These are phyloP conservation scores for Lasioglossum calceatum DNA, from an alignment of 2,888 invertebrate species.

Conservation along the genomic window DNA sequence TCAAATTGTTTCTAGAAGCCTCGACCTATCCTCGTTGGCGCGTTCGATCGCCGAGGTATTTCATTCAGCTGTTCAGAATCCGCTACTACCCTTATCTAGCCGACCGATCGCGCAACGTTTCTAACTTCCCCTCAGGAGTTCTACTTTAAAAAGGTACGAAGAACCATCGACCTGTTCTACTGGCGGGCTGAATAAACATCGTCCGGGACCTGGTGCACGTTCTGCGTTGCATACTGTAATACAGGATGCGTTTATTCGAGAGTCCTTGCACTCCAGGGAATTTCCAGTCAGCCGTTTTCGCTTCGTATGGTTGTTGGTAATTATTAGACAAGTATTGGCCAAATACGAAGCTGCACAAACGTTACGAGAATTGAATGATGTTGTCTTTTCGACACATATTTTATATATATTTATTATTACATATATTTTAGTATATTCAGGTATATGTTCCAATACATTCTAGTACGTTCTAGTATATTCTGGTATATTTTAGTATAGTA, in stretches of 20 bases:
- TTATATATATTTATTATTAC: no score
- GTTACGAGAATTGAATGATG: no score
- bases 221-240: background rate
- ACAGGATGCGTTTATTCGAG: background rate
- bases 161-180: background rate
- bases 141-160: background rate
- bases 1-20: background rate
- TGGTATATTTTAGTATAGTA: no score
- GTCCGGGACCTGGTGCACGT: background rate
- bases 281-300: background rate
- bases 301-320: background rate
- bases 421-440: no score
- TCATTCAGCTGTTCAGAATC: background rate
- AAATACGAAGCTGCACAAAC: no score
- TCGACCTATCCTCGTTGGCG: background rate
- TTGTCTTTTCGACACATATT: no score
- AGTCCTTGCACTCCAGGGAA: background rate
- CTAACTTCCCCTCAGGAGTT: background rate
- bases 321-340: background rate
- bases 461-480: no score
- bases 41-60: background rate
- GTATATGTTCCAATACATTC: no score
- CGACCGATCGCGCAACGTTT: background rate
- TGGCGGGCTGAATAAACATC: background rate
- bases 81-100: background rate